Evolutionary conservation across 2,797 vertebrate species (phyloP), one percentile per base, ranked within the genome.

Genomic region (Mus caroli): DNA sequence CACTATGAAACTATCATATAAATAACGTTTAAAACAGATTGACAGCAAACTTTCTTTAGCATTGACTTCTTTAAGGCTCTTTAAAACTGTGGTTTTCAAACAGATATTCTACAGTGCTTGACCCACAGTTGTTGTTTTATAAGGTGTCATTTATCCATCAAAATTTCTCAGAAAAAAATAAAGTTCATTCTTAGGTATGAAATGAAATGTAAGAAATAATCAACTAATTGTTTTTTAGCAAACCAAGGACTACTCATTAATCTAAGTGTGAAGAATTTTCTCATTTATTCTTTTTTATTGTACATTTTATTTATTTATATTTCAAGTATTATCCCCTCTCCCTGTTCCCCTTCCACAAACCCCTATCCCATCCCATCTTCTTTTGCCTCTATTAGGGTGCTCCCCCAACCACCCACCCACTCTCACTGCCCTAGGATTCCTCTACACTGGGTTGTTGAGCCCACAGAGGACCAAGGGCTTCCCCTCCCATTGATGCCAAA

Each of bases 131-230:
- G 84, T 22, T 67, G 52, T 37, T 89, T n/a, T n/a, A 13, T 91
- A 17, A 71, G 26, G 50, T 14, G 6, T 71, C 24, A 22, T 73
- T 78, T 85, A 28, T 28, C 13, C 56, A 86, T 10, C 19, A 28
- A 88, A 52, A 88, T 60, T 84, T 69, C 62, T 76, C 79, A 54
- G 19, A 34, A 58, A 31, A 91, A 17, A n/a, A 1, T n/a, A 26
- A 86, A 71, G 14, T 71, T 64, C 37, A 92, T 92, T 90, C 43
- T 71, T 87, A 34, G 90, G 17, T 88, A 31, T 58, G 92, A 90
- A 87, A 11, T 11, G 17, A 56, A 24, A 71, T 62, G 20, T 2
- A 56, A 78, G 37, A 83, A 71, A 67, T 7, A 83, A 67, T 4
- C 37, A 64, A 71, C 56, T 58, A 83, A 54, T 1, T 13, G 84